phyloP scores from a whole-genome alignment of 2,888 invertebrate genomes.

The Tachystola acroxantha region DNA sequence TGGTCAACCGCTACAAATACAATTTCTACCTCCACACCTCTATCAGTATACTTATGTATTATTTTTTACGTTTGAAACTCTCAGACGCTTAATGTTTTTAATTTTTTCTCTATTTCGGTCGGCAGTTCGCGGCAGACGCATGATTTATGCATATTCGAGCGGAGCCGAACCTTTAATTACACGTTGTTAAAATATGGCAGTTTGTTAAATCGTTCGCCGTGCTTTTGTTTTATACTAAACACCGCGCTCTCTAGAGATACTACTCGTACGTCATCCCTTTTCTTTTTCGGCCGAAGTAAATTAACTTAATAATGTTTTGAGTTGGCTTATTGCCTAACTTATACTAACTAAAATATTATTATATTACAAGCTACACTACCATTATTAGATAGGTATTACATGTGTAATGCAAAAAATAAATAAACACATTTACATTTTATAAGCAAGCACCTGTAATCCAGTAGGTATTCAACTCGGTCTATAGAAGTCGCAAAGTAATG shows the following conservation, averaged over 20 bases:
- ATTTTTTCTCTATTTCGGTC: conserved; percentile 78
- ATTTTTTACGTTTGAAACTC: conserved; percentile 36
- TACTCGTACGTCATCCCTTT: conserved; percentile 54
- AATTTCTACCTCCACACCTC: background rate
- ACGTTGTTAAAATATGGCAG: conserved; percentile 79
- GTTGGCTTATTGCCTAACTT: conserved; percentile 25
- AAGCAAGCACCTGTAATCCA: no score
- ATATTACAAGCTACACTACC: no score
- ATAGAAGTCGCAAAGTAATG: no score
- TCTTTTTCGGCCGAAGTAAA: conserved; percentile 37
- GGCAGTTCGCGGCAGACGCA: conserved; percentile 73
- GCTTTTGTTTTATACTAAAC: conserved; percentile 71
- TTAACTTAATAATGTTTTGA: conserved; percentile 35
- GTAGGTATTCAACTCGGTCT: no score
- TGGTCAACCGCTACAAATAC: no score
- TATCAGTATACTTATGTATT: conserved; percentile 16
- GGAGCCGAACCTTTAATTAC: conserved; percentile 77
- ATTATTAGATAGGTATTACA: no score
- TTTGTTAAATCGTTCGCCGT: conserved; percentile 72
- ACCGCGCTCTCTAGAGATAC: conserved; percentile 53
- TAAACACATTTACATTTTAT: no score
- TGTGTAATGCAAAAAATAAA: no score
- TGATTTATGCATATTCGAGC: conserved; percentile 77
- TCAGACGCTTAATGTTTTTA: conserved; percentile 69
- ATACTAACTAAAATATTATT: no score